Conservation (phyloP, 2,888 invertebrate species). For the Syrphus vitripennis region DNA sequence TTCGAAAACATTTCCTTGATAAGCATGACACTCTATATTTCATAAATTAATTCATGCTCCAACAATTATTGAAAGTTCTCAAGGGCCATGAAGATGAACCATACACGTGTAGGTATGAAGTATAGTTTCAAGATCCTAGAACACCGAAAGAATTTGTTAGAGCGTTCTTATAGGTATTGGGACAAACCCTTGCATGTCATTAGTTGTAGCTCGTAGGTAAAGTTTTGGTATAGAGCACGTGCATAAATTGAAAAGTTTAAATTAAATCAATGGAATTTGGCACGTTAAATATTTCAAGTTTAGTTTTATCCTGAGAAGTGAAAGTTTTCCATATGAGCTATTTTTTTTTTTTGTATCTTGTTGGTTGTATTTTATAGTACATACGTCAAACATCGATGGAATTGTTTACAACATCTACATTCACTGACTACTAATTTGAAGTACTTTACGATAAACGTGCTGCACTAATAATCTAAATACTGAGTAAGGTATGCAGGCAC, state of each 20-base stretch:
- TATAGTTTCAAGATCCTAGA: slow-evolving; percentile 3
- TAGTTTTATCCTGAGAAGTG: not conserved
- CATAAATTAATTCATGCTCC: slow-evolving; percentile 51
- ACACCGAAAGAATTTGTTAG: not conserved
- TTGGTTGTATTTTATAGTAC: not conserved
- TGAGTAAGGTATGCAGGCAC: not conserved
- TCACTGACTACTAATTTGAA: slow-evolving; percentile 32
- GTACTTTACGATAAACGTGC: slow-evolving; percentile 6
- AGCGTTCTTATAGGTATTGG: not conserved
- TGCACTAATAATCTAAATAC: not conserved
- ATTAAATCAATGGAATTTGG: slow-evolving; percentile 62
- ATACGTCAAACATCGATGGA: slow-evolving; percentile 16
- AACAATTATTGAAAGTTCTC: slow-evolving; percentile 42
- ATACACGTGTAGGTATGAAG: not conserved
- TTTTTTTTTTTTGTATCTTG: not conserved
- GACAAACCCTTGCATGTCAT: not conserved
- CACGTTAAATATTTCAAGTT: slow-evolving; percentile 23
- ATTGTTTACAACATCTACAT: slow-evolving; percentile 19
- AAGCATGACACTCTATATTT: not conserved
- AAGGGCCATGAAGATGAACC: not conserved
- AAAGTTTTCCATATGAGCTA: not conserved
- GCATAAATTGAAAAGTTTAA: slow-evolving; percentile 62
- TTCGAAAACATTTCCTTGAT: not conserved
- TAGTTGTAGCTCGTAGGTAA: not conserved
- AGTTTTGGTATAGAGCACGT: slow-evolving; percentile 43